Conservation (phyloP, 2,888 invertebrate species). For the Rhagium mordax region DNA sequence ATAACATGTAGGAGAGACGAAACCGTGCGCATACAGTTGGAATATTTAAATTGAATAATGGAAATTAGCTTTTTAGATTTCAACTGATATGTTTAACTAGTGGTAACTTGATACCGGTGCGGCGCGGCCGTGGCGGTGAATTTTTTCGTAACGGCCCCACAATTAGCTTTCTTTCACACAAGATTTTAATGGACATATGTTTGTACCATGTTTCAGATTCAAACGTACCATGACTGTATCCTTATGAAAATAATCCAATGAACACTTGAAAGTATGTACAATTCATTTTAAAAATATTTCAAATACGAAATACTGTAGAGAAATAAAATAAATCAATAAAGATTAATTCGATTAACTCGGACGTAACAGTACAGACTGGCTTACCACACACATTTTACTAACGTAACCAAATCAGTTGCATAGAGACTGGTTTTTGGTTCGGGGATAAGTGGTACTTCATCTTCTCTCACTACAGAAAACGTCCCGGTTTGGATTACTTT, state of each 20-base stretch:
- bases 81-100: slow-evolving; percentile 14
- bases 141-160: neutral
- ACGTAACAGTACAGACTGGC: too few species aligned
- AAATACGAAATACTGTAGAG: too few species aligned
- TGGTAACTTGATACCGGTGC: slow-evolving; percentile 7
- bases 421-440: too few species aligned
- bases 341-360: too few species aligned
- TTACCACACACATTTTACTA: too few species aligned
- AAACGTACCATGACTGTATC: neutral
- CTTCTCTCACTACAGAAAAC: too few species aligned
- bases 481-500: too few species aligned
- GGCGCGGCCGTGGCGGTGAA: neutral
- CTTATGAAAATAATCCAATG: neutral
- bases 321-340: too few species aligned
- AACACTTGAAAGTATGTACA: neutral
- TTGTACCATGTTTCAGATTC: neutral
- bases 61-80: slow-evolving; percentile 28
- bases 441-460: too few species aligned
- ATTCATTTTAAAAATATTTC: neutral
- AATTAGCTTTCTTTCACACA: neutral
- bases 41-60: slow-evolving; percentile 24
- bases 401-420: too few species aligned
- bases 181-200: neutral
- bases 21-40: slow-evolving; percentile 16
- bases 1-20: slow-evolving; percentile 52